These are phyloP conservation scores for Rhynchotus rufescens DNA, from an alignment of 2,797 vertebrate genomes.

Conservation along the genomic window DNA sequence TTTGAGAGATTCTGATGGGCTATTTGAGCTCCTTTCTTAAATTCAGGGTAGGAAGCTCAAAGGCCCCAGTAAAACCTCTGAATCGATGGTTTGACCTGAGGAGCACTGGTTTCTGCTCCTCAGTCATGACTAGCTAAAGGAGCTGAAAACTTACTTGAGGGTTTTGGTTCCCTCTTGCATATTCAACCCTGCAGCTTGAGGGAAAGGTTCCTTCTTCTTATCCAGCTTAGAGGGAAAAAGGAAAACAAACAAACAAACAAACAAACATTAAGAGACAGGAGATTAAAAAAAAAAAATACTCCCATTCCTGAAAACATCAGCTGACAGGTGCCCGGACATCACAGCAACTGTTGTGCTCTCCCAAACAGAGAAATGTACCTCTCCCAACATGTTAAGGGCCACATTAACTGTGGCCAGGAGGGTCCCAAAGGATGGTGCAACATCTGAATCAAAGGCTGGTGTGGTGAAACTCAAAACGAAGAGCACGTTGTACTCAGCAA, in stretches of 20 bases:
- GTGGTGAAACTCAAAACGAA: conserved; percentile 96
- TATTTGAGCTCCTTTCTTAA: neutral
- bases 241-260: neutral
- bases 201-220: conserved; percentile 93
- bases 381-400: conserved; percentile 93
- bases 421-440: conserved; percentile 96
- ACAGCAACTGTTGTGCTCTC: neutral
- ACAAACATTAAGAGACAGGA: neutral
- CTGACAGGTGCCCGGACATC: neutral
- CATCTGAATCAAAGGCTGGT: conserved; percentile 94
- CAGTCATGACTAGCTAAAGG: neutral
- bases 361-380: conserved; percentile 80
- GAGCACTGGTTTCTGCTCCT: neutral
- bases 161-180: conserved; percentile 90
- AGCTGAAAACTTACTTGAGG: conserved; percentile 86
- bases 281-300: neutral
- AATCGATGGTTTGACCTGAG: neutral
- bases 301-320: neutral
- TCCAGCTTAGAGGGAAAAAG: conserved; percentile 84
- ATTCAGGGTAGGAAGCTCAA: neutral
- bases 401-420: conserved; percentile 96
- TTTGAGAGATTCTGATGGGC: neutral
- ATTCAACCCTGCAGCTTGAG: conserved; percentile 84
- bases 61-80: neutral
- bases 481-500: conserved; percentile 92